Conservation (phyloP, 2,888 invertebrate genomes). For the Rhaphigaster nebulosa region DNA sequence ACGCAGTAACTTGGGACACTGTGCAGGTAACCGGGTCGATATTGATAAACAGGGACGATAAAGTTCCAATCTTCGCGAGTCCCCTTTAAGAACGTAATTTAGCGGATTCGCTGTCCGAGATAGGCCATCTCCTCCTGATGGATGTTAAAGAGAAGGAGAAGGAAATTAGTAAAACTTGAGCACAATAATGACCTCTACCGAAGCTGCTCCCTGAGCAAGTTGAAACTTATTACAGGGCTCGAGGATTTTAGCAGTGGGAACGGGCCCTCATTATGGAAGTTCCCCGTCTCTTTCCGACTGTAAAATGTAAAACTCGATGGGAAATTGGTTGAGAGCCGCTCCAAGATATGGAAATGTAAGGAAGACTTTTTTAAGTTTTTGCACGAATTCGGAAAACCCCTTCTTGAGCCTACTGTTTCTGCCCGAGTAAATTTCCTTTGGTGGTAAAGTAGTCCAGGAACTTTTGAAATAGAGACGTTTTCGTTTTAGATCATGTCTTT, state of each 20-base stretch:
- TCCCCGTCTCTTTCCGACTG: not conserved
- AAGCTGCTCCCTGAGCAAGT: conserved; percentile 45
- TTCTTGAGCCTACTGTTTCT: not conserved
- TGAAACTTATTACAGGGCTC: conserved; percentile 53
- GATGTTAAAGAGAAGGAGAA: conserved; percentile 36
- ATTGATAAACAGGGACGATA: conserved; percentile 38
- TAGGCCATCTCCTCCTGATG: conserved; percentile 29
- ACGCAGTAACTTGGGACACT: too few relatives aligned
- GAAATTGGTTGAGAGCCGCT: conserved; percentile 53
- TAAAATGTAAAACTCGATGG: conserved; percentile 54
- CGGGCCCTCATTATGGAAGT: conserved; percentile 51
- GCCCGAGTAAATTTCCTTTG: not conserved
- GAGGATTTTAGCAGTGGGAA: conserved; percentile 49
- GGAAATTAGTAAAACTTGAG: conserved; percentile 49
- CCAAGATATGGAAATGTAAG: conserved; percentile 51
- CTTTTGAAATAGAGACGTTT: not conserved
- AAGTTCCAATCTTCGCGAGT: conserved; percentile 25
- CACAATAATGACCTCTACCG: conserved; percentile 33
- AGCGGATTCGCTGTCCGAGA: conserved; percentile 44
- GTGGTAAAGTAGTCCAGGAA: not conserved
- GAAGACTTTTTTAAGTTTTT: conserved; percentile 29
- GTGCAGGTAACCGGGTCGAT: not conserved
- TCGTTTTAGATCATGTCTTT: not conserved
- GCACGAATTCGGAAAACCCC: conserved; percentile 4
- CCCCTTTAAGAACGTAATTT: conserved; percentile 38